Evolutionary conservation across 2,113 vertebrate species (phyloP).

Genomic region (Saccopteryx bilineata): DNA sequence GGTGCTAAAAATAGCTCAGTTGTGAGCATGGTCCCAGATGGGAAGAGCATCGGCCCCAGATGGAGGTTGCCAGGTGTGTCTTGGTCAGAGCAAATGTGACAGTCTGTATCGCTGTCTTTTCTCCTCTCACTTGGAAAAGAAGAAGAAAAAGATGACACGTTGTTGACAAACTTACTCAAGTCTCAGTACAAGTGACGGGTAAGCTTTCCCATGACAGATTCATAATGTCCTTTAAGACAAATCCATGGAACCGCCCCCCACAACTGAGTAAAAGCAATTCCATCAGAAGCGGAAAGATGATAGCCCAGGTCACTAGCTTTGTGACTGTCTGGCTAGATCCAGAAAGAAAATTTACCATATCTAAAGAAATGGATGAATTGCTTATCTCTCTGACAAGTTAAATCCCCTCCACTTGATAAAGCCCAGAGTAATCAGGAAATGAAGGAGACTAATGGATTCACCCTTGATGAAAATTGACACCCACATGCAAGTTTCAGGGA

Average conservation of each 20-base stretch:
- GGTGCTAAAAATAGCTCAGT: too few relatives aligned
- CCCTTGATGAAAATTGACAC: slow-evolving; percentile 77
- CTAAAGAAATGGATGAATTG: slow-evolving; percentile 69
- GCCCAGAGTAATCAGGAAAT: slow-evolving; percentile 77
- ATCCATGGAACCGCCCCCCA: slow-evolving; percentile 23
- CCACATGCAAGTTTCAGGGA: slow-evolving; percentile 59
- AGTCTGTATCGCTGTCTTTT: too few relatives aligned
- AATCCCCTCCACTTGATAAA: slow-evolving; percentile 80
- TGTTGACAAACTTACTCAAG: slow-evolving; percentile 9
- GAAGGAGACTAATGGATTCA: slow-evolving; percentile 79
- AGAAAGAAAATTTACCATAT: slow-evolving; percentile 67
- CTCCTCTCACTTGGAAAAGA: too few relatives aligned
- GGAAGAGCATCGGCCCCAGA: too few relatives aligned
- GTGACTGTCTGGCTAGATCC: slow-evolving; percentile 54
- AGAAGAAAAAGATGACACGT: background rate
- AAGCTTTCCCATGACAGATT: background rate
- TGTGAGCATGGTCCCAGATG: too few relatives aligned
- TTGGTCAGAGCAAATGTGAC: too few relatives aligned
- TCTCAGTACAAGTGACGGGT: background rate
- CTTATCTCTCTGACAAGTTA: slow-evolving; percentile 69
- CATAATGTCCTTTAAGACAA: slow-evolving; percentile 8
- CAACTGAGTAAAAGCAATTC: slow-evolving; percentile 46
- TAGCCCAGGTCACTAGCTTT: background rate
- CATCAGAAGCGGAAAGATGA: slow-evolving; percentile 38
- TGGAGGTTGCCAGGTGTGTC: too few relatives aligned